Evolutionary conservation across 1,140 invertebrate species (phyloP), one percentile per base, ranked within the genome.

Genomic region (Drosophila willistoni): DNA sequence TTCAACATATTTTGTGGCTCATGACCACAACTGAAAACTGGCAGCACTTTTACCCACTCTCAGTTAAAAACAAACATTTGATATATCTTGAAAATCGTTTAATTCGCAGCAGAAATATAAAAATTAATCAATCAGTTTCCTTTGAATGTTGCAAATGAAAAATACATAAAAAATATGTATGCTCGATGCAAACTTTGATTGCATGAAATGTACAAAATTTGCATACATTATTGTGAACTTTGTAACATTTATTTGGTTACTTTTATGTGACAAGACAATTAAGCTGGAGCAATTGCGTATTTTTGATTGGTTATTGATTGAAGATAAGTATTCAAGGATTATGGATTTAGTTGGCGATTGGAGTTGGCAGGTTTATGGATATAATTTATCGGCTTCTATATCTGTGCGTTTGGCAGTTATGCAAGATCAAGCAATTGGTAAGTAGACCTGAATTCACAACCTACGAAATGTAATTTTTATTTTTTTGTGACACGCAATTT

Each of bases 1-100:
- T 69, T 82, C 64, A 82, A 64, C 67, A 79, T 82, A 77, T 56
- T 73, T 85, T 76, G 44, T 70, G 73, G 79, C 54, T 82, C 79
- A 73, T 76, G 78, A 81, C 19, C 74, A 78, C 19, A 60, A 61
- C 29, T 44, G 55, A 57, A 64, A 84, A 60, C 71, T 64, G 66
- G 72, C 67, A 73, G 63, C 56, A 79, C 66, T 79, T 76, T 71
- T 73, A 71, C 71, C 19, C 17, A 7, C 41, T 39, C 17, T 22
- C 14, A 10, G 12, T 34, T 6, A 0, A 19, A 61, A 14, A n/a
- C 14, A 73, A 57, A 17, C 7, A 14, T 1, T 14, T 7, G 42
- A 44, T 7, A 54, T 57, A 22, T 60, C 34, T 42, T 13, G 51
- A 36, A 41, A 54, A 66, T 44, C 41, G 41, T 22, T 34, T 44